Conservation (phyloP, 2,113 vertebrate genomes). For the Thalassarche chlororhynchos region DNA sequence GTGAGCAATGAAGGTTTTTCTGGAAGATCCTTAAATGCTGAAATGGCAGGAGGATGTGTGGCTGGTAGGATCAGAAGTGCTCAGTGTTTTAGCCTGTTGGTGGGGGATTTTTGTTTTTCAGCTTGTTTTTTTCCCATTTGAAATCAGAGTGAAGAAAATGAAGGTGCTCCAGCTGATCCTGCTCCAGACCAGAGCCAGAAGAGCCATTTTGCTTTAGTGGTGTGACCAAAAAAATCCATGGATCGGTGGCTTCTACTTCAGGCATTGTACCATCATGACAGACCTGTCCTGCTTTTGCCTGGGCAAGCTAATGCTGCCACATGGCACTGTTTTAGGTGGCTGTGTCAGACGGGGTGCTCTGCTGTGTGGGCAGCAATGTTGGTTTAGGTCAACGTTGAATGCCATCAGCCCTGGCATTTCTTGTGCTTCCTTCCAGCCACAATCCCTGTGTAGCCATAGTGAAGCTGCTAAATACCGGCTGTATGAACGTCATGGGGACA, state of each 20-base stretch:
- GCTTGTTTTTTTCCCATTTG: neutral
- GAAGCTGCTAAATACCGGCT: neutral
- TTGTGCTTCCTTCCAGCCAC: neutral
- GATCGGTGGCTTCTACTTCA: neutral
- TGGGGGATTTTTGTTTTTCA: neutral
- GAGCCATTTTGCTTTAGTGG: neutral
- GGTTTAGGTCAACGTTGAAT: neutral
- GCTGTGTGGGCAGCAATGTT: neutral
- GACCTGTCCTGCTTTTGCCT: neutral
- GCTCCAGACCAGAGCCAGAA: neutral
- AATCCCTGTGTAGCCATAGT: neutral
- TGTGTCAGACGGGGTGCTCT: neutral
- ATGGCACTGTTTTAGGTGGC: neutral
- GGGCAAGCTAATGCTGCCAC: neutral
- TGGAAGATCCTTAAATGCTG: neutral
- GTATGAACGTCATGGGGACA: neutral
- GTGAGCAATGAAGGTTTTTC: neutral
- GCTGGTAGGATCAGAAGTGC: neutral
- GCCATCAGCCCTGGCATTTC: neutral
- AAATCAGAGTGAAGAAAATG: neutral
- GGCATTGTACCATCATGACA: neutral
- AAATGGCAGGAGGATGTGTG: neutral
- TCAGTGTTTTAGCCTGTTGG: neutral
- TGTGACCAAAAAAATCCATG: neutral
- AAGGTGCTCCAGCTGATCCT: neutral